Conservation (phyloP, 1,140 invertebrate genomes). For the Psilanteris sp. region DNA sequence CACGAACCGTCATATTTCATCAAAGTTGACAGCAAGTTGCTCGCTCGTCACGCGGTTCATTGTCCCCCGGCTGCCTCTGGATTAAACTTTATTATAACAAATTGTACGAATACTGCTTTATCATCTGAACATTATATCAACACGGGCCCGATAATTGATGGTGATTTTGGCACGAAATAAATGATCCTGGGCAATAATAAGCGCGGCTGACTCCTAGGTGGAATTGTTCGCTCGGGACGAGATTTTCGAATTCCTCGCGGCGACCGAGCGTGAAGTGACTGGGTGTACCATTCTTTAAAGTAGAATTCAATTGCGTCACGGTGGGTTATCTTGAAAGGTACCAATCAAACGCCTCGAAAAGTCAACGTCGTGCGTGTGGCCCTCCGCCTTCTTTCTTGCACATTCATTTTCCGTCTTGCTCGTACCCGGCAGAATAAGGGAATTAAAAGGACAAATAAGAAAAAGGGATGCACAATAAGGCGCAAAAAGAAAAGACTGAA, state of each 20-base stretch:
- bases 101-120: slow-evolving; percentile 36
- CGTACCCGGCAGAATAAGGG: not conserved
- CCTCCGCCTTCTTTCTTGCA: slow-evolving; percentile 34
- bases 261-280: slow-evolving; percentile 43
- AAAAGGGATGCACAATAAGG: slow-evolving; percentile 4
- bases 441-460: slow-evolving; percentile 29
- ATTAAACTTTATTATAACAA: slow-evolving; percentile 53
- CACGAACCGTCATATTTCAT: slow-evolving; percentile 20
- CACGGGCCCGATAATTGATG: slow-evolving; percentile 29
- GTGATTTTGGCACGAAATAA: slow-evolving; percentile 35
- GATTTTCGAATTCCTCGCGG: slow-evolving; percentile 46
- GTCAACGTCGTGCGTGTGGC: slow-evolving; percentile 64
- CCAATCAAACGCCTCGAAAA: slow-evolving; percentile 72
- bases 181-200: slow-evolving; percentile 23
- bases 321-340: slow-evolving; percentile 67
- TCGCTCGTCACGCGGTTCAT: slow-evolving; percentile 35
- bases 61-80: slow-evolving; percentile 37
- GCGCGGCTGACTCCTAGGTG: slow-evolving; percentile 15
- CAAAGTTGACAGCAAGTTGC: slow-evolving; percentile 15
- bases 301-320: slow-evolving; percentile 74
- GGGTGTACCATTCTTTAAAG: slow-evolving; percentile 51
- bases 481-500: slow-evolving; percentile 25
- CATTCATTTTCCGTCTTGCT: slow-evolving; percentile 11
- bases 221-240: slow-evolving; percentile 23
- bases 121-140: slow-evolving; percentile 44